phyloP scores from a whole-genome alignment of 2,888 invertebrate species.

The Netelia inedita region DNA sequence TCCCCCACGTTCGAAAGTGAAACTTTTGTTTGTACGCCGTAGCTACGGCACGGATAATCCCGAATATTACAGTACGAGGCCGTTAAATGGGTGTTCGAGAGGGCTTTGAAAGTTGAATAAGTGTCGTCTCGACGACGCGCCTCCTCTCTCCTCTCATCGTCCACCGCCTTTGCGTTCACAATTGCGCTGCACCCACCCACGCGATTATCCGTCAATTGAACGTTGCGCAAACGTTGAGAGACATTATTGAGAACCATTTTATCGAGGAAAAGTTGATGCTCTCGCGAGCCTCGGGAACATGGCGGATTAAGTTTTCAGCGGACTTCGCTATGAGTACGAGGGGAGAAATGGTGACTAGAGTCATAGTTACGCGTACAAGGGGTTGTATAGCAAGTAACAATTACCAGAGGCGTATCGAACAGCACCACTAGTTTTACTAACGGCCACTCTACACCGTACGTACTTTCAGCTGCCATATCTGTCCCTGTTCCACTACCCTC shows the following conservation, averaged over 20 bases:
- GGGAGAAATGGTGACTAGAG: neutral
- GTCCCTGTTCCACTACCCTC: neutral
- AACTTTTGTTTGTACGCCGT: conserved; percentile 83
- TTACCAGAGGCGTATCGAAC: conserved; percentile 11
- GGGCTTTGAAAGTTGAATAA: conserved; percentile 64
- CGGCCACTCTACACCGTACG: neutral
- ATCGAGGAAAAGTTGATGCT: neutral
- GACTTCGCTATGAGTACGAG: too few species aligned
- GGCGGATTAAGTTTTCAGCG: neutral
- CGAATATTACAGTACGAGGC: conserved; percentile 78
- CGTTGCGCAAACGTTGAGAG: conserved; percentile 16
- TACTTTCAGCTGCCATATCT: conserved; percentile 17
- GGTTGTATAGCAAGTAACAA: conserved; percentile 39
- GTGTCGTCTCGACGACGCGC: conserved; percentile 35
- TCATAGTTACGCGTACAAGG: neutral
- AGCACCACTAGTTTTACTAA: conserved; percentile 6
- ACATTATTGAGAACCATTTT: conserved; percentile 18
- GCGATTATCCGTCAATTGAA: conserved; percentile 51
- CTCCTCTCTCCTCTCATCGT: conserved; percentile 35
- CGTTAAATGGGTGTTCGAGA: conserved; percentile 69
- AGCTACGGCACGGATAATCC: conserved; percentile 79
- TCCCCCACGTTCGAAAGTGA: conserved; percentile 79
- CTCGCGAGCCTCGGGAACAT: neutral
- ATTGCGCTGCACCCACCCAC: conserved; percentile 3
- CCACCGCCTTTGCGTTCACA: conserved; percentile 37